Base-by-base conservation (phyloP, 2,888 invertebrate genomes). In the Spisula solida region DNA sequence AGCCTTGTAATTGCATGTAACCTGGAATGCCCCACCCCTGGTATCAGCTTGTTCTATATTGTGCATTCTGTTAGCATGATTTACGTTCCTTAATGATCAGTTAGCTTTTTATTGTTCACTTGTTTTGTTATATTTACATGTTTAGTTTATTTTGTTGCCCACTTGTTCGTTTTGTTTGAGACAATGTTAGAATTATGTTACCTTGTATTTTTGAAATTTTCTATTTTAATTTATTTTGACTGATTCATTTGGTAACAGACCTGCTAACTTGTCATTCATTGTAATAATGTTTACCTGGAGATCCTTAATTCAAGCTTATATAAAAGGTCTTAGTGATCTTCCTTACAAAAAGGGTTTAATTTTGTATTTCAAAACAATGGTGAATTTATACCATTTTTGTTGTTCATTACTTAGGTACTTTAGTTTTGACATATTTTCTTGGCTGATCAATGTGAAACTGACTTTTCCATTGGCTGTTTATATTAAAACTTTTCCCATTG, bases 241-340 rank as follows among this genome's bases (percentile, higher is more conserved):
- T n/a, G 60, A 6, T 75, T 75, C 34, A 34, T 75, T 29, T 75
- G 29, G 29, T 75, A 75, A 75, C 75, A 31, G 16, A 75, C 34
- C 75, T 31, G 31, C 75, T 75, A 75, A 75, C 75, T 75, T 31
- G 75, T 75, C 75, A 34, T 75, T 75, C 34, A 75, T 75, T 75
- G 75, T 75, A 75, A 75, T 75, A 75, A 75, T 75, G 16, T 31
- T 41, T 0, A 31, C 34, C 25, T 34, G 34, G 75, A 75, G 31
- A 75, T 75, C 75, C 75, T 75, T 75, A 18, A 31, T 75, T 75
- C 31, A 18, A 34, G 75, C 31, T 29, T 31, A 75, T 34, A 34
- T 5, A 41, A 34, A 31, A 75, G 6, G 14, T 31, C 34, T 75
- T 75, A 34, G 10, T 75, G 0, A 16, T 31, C 12, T 75, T 16